phyloP scores from a whole-genome alignment of 2,797 vertebrate species.

The Falco columbarius region DNA sequence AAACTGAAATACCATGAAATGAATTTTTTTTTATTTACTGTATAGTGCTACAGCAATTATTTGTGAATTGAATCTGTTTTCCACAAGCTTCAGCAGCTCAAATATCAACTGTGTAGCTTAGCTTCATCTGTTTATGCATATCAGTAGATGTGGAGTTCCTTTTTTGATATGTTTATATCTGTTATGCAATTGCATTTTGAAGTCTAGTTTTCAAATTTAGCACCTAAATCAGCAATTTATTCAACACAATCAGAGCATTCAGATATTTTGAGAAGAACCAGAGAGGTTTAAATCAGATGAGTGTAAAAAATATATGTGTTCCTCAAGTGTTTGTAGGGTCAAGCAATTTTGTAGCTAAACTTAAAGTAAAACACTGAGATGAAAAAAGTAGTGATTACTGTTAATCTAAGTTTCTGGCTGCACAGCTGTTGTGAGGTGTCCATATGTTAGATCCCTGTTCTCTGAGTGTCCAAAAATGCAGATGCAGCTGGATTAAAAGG shows the following conservation, averaged over 20 bases:
- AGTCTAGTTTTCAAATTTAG: neutral
- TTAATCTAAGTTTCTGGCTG: neutral
- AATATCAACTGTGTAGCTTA: neutral
- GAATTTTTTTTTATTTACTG: constrained; percentile 50
- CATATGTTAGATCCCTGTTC: neutral
- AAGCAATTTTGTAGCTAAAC: neutral
- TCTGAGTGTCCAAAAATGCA: fast-evolving
- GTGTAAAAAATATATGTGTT: neutral
- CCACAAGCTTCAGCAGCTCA: neutral
- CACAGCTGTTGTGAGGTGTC: neutral
- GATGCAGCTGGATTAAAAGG: neutral
- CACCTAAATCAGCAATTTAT: neutral
- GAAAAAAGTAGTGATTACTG: neutral
- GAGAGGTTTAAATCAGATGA: neutral
- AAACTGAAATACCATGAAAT: constrained; percentile 63
- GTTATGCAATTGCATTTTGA: neutral
- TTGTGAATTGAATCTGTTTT: constrained; percentile 23
- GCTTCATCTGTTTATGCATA: neutral
- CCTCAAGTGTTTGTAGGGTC: neutral
- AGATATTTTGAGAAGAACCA: neutral
- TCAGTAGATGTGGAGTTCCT: neutral
- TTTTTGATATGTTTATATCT: neutral
- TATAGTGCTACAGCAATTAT: neutral
- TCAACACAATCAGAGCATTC: neutral
- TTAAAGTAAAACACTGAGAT: neutral